Conservation (phyloP, 2,113 vertebrate species). For the Falco punctatus region DNA sequence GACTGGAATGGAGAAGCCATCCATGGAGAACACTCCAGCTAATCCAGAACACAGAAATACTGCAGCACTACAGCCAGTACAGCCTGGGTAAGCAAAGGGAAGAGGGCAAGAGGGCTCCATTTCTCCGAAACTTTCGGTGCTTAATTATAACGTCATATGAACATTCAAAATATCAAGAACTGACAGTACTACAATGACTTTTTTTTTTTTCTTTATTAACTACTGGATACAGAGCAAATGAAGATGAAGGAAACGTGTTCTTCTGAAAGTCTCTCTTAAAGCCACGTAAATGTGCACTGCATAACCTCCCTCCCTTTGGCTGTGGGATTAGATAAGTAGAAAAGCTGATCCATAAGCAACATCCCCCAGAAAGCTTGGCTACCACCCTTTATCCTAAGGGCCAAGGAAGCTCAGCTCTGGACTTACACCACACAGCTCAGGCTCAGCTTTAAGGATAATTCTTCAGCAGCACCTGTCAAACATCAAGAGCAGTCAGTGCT, state of each 20-base stretch:
- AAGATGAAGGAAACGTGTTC: not conserved
- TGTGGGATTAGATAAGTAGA: not conserved
- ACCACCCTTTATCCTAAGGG: not conserved
- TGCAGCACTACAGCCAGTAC: not conserved
- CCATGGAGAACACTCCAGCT: not conserved
- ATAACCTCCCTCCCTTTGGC: not conserved
- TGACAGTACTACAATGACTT: not conserved
- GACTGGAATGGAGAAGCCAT: not conserved
- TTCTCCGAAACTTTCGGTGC: not conserved
- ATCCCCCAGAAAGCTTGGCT: not conserved
- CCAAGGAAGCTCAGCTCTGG: not conserved
- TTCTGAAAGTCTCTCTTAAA: not conserved
- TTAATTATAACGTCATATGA: not conserved
- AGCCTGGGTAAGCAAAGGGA: not conserved
- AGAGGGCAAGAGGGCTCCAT: rapidly evolving
- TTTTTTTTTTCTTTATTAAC: not conserved
- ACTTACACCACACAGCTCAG: not conserved
- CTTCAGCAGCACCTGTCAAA: not conserved
- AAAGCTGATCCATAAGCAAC: not conserved
- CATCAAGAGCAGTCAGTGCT: not conserved
- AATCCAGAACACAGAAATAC: not conserved
- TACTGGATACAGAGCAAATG: not conserved
- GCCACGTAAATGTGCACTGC: not conserved
- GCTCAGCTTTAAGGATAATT: not conserved
- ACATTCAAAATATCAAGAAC: not conserved